Conservation (phyloP, 2,888 invertebrate species). For the Merodon equestris region DNA sequence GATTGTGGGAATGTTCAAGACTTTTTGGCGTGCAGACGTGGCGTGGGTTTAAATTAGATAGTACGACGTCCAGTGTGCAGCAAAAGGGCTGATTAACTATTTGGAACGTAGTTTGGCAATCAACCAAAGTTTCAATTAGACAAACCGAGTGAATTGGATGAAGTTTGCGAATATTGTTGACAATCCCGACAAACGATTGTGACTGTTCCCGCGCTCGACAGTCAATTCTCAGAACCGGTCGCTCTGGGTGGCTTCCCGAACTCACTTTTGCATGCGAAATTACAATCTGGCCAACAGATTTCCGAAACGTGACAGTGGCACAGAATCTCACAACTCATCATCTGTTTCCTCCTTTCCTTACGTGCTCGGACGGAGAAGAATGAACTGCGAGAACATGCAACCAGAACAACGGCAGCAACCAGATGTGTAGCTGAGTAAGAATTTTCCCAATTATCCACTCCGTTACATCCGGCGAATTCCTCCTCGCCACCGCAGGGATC, state of each 20-base stretch:
- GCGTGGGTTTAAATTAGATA: neutral
- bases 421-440: slow-evolving; percentile 41
- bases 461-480: slow-evolving; percentile 47
- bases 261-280: slow-evolving; percentile 35
- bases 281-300: slow-evolving; percentile 65
- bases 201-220: slow-evolving; percentile 21
- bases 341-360: too few species aligned
- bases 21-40: slow-evolving; percentile 46
- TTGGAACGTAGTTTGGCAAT: too few species aligned
- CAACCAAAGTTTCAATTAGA: too few species aligned
- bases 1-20: slow-evolving; percentile 50
- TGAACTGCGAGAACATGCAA: neutral
- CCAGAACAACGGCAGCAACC: slow-evolving; percentile 54
- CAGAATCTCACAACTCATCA: slow-evolving; percentile 9
- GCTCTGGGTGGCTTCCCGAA: slow-evolving; percentile 53
- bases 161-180: too few species aligned
- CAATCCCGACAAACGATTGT: too few species aligned
- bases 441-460: slow-evolving; percentile 61
- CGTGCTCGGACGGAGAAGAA: too few species aligned
- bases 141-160: too few species aligned
- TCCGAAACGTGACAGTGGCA: slow-evolving; percentile 56
- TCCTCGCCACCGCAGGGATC: slow-evolving; percentile 13
- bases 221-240: slow-evolving; percentile 47
- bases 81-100: neutral
- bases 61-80: neutral